Percentiles rank a stretch among this genome's conserved stretches.
These are phyloP conservation scores for Dufourea novaeangliae DNA, from an alignment of 1,140 invertebrate species.

Conservation along the genomic window DNA sequence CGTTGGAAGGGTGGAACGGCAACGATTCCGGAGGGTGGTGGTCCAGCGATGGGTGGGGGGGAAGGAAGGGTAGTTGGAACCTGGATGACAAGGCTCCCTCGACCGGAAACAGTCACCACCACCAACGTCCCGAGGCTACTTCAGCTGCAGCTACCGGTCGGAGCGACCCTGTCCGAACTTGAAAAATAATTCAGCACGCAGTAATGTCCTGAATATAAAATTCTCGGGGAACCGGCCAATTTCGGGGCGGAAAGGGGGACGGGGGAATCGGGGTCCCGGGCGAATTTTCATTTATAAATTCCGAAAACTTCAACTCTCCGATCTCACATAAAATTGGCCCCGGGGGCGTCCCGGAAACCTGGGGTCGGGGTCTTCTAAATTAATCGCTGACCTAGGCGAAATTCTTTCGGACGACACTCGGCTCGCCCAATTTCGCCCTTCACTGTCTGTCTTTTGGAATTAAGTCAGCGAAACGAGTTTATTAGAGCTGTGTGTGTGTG, in stretches of 20 bases:
- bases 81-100: constrained; percentile 46
- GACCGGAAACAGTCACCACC: constrained; percentile 54
- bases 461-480: constrained; percentile 18
- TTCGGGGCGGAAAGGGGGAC: constrained; percentile 26
- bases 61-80: too few relatives aligned
- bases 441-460: too few relatives aligned
- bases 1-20: neutral
- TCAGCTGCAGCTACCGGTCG: constrained; percentile 16
- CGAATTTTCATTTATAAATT: constrained; percentile 52
- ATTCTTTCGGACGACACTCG: constrained; percentile 26
- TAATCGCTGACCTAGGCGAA: neutral
- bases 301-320: constrained; percentile 27
- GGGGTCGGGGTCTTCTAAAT: constrained; percentile 4
- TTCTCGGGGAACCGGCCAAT: constrained; percentile 37
- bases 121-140: neutral
- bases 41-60: too few relatives aligned
- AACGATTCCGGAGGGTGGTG: constrained; percentile 36
- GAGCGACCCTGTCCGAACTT: constrained; percentile 61
- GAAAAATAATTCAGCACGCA: constrained; percentile 64
- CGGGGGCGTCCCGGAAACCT: too few relatives aligned
- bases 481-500: too few relatives aligned
- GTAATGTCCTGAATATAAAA: constrained; percentile 65
- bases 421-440: too few relatives aligned
- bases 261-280: constrained; percentile 1
- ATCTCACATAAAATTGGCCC: neutral